These are phyloP conservation scores for Elgaria multicarinata DNA, from an alignment of 2,113 vertebrate genomes.

Conservation along the genomic window DNA sequence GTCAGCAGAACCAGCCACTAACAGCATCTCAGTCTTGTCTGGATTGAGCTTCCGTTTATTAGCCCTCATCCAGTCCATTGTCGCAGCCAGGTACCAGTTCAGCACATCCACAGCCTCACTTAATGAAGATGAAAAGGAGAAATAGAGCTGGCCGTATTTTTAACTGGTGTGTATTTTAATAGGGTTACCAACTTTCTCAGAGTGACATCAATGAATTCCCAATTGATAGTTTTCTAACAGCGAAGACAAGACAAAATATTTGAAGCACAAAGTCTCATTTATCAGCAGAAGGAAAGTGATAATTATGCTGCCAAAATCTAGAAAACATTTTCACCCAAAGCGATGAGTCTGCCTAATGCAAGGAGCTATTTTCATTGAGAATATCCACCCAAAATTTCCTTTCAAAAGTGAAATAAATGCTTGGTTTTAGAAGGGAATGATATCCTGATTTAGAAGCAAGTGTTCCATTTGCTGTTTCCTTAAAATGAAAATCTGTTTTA, in stretches of 20 bases:
- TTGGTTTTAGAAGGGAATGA: slow-evolving; percentile 55
- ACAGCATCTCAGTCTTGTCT: no score
- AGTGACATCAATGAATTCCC: background rate
- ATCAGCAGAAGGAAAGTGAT: background rate
- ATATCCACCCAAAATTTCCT: slow-evolving; percentile 44
- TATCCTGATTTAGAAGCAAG: slow-evolving; percentile 57
- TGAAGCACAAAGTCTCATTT: background rate
- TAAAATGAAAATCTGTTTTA: slow-evolving; percentile 63
- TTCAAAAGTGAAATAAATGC: slow-evolving; percentile 64
- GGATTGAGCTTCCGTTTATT: no score
- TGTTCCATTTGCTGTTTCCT: slow-evolving; percentile 54
- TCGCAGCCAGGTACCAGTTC: no score
- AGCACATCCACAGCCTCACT: no score
- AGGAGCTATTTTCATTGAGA: slow-evolving; percentile 44
- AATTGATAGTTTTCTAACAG: background rate
- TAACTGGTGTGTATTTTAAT: background rate
- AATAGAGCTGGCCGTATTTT: no score
- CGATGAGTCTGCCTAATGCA: slow-evolving; percentile 40
- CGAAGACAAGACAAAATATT: background rate
- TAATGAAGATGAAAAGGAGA: no score
- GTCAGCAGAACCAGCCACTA: no score
- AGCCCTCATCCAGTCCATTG: no score
- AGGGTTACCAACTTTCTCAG: background rate
- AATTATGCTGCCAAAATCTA: background rate
- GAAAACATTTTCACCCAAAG: background rate